Evolutionary conservation across 2,797 vertebrate species (phyloP).

Genomic region (Malacoctenus gilli): DNA sequence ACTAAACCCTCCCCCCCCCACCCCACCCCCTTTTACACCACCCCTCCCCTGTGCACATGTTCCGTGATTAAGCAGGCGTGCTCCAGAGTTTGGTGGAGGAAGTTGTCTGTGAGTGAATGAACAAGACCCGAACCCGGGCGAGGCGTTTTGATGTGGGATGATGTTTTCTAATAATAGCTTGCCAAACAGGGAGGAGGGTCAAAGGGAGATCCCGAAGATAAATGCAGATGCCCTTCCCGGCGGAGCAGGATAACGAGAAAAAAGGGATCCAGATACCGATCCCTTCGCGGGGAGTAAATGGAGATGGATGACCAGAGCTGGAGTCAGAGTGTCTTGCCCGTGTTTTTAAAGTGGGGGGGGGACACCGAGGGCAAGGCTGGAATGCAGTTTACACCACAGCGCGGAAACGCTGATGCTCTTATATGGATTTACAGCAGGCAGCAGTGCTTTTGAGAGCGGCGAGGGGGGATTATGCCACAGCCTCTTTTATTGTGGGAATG

Average conservation of each 20-base stretch:
- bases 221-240: constrained; percentile 8
- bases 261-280: constrained; percentile 6
- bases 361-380: constrained; percentile 45
- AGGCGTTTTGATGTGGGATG: constrained; percentile 7
- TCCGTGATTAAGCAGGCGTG: constrained; percentile 52
- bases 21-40: too few species aligned
- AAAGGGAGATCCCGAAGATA: constrained; percentile 14
- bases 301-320: constrained; percentile 22
- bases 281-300: constrained; percentile 22
- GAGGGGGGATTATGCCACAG: constrained; percentile 53
- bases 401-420: constrained; percentile 57
- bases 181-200: not conserved
- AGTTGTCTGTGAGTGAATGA: constrained; percentile 17
- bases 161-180: constrained; percentile 38
- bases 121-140: not conserved
- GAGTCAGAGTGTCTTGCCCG: constrained; percentile 39
- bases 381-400: constrained; percentile 56
- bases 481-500: constrained; percentile 60
- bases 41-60: constrained; percentile 23
- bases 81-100: constrained; percentile 52
- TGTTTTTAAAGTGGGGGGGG: constrained; percentile 38
- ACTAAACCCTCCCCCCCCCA: constrained; percentile 16
- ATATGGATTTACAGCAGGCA: constrained; percentile 65
- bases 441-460: constrained; percentile 51
- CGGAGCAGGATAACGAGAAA: not conserved